Base-by-base conservation (phyloP, 2,888 invertebrate genomes). In the Digitonthophagus gazella region DNA sequence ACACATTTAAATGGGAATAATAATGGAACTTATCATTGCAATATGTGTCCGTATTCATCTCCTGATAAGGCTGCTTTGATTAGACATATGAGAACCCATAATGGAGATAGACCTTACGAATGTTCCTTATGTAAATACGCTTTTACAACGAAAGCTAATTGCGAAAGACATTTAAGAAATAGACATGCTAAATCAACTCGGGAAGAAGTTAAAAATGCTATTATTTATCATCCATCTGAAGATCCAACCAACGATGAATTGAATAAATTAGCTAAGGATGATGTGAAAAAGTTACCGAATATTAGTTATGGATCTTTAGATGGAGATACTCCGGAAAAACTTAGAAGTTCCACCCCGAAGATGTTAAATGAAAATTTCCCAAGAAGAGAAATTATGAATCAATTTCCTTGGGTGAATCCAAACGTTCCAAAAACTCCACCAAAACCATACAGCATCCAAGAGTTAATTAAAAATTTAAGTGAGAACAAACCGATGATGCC, bases 81-180 rank as follows among this genome's bases (percentile, higher is more conserved):
- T 5, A 89, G 96, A 15, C 97, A 97, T 79, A 91, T 97, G 89
- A 87, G 97, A 58, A 95, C 95, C 0, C 97, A 97, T 83, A 97
- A 96, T 79, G 97, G 97, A 0, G 97, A 97, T 77, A 87, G 97
- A 8, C 97, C 97, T 0, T 97, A 95, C 80, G 95, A 96, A 81
- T 98, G 97, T 79, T 90, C 92, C 0, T 88, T 97, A n/a, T 98
- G 98, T 82, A 95, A 95, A 78, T 97, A 95, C 79, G 96, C 97
- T 1, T 98, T 98, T 82, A 97, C 97, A 19, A 97, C 97, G 0
- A 97, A 97, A 84, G 97, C 97, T 0, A 97, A 98, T 80, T 98
- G 98, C 81, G 97, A 98, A 83, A 87, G 97, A 3, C 97, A 98
- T 81, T 86, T 97, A 76, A 87, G 96, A 73, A 97, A 97, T 81